A percentile compares a stretch with the other conserved stretches of the same genome.
phyloP scores from a whole-genome alignment of 2,888 invertebrate species.

The Sinodicranocentrus sp. region DNA sequence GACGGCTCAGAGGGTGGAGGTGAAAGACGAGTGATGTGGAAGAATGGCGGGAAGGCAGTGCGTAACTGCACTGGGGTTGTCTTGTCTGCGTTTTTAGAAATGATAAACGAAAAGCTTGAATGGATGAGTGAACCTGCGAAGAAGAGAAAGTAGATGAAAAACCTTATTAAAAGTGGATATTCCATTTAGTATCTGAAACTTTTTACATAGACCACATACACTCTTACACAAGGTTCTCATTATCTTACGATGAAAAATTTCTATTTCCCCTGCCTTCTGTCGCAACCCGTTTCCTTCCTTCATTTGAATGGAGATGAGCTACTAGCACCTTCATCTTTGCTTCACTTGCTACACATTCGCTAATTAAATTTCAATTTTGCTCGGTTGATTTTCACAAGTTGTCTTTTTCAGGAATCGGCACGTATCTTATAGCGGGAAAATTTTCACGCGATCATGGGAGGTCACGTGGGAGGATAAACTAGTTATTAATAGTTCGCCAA shows the following conservation, averaged over 20 bases:
- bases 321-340: not conserved
- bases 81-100: no score
- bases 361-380: constrained; percentile 14
- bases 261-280: not conserved
- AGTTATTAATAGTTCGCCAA: not conserved
- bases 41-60: no score
- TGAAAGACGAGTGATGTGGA: no score
- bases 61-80: no score
- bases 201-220: not conserved
- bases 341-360: constrained; percentile 2
- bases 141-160: no score
- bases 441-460: no score
- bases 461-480: no score
- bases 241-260: not conserved
- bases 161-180: no score
- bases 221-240: not conserved
- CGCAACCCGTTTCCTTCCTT: not conserved
- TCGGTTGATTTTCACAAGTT: constrained; percentile 1
- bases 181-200: no score
- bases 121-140: not conserved
- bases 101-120: not conserved
- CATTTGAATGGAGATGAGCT: not conserved
- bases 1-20: no score
- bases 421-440: no score
- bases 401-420: no score